A percentile compares a stretch with the other conserved stretches of the same genome.
These are phyloP conservation scores for Stomatorhinus walkeri DNA, from an alignment of 2,797 vertebrate genomes.

Conservation along the genomic window DNA sequence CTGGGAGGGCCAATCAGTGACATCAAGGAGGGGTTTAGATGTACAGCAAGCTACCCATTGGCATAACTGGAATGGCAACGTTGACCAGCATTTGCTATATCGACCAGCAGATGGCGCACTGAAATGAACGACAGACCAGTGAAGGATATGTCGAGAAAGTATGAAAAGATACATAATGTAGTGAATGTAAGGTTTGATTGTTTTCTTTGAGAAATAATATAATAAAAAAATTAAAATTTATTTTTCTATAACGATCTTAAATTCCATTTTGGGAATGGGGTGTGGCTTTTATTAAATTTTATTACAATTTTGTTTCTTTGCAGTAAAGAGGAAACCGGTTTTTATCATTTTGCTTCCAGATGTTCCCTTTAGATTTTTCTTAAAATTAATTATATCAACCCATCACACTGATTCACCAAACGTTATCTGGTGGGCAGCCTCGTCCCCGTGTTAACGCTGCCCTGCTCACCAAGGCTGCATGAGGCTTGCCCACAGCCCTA, in stretches of 20 bases:
- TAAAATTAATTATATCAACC: neutral
- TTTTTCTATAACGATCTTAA: neutral
- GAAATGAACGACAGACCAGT: neutral
- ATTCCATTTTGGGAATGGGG: neutral
- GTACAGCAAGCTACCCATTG: neutral
- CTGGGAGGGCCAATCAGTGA: constrained; percentile 46
- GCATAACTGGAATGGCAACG: neutral
- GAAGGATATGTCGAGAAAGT: neutral
- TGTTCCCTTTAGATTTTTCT: neutral
- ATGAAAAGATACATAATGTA: neutral
- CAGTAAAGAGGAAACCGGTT: neutral
- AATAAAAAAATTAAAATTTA: neutral
- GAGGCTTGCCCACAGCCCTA: neutral
- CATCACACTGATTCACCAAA: neutral
- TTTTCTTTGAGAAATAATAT: neutral
- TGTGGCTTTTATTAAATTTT: neutral
- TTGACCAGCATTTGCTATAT: neutral
- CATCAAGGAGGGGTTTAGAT: neutral
- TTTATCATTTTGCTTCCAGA: neutral
- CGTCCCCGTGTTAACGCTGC: neutral
- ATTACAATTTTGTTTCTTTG: neutral
- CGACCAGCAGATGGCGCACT: neutral
- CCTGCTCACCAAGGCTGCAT: neutral
- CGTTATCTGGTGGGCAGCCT: neutral
- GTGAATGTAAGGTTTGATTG: neutral